phyloP scores from a whole-genome alignment of 1,140 invertebrate species.

The Zaprionus vittiger region DNA sequence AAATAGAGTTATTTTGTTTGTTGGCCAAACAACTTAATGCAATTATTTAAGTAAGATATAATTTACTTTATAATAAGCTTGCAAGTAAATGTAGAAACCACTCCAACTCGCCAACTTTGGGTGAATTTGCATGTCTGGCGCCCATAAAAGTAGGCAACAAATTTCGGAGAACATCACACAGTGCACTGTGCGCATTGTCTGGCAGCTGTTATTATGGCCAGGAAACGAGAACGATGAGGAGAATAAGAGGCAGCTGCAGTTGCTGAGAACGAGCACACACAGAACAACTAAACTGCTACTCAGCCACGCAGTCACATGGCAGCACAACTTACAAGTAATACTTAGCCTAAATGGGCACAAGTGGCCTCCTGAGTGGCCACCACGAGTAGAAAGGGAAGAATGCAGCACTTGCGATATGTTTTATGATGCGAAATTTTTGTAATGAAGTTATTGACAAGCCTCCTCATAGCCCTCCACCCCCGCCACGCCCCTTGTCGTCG shows the following conservation, averaged over 20 bases:
- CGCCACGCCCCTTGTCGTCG: not conserved
- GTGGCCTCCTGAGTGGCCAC: slow-evolving; percentile 57
- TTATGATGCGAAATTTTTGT: slow-evolving; percentile 68
- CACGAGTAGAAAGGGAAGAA: slow-evolving; percentile 3
- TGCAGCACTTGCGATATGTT: slow-evolving; percentile 47
- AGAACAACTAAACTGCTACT: slow-evolving; percentile 57
- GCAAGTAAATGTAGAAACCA: slow-evolving; percentile 41
- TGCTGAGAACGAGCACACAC: slow-evolving; percentile 16
- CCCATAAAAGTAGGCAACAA: slow-evolving; percentile 73
- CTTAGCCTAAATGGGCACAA: slow-evolving; percentile 78
- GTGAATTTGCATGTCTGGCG: slow-evolving; percentile 66
- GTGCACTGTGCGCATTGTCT: slow-evolving; percentile 59
- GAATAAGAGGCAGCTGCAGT: slow-evolving; percentile 6
- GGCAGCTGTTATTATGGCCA: slow-evolving; percentile 31
- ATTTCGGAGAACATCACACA: slow-evolving; percentile 52
- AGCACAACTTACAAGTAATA: slow-evolving; percentile 75
- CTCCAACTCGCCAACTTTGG: slow-evolving; percentile 37
- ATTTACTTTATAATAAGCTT: slow-evolving; percentile 64
- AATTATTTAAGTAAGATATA: slow-evolving; percentile 66
- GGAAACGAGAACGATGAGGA: slow-evolving; percentile 9
- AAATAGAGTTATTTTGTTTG: slow-evolving; percentile 36
- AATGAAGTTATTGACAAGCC: slow-evolving; percentile 75
- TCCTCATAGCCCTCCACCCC: not conserved
- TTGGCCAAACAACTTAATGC: slow-evolving; percentile 14
- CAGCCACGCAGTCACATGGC: slow-evolving; percentile 74